Evolutionary conservation across 2,888 invertebrate species (phyloP).

Genomic region (Cetonia aurata): DNA sequence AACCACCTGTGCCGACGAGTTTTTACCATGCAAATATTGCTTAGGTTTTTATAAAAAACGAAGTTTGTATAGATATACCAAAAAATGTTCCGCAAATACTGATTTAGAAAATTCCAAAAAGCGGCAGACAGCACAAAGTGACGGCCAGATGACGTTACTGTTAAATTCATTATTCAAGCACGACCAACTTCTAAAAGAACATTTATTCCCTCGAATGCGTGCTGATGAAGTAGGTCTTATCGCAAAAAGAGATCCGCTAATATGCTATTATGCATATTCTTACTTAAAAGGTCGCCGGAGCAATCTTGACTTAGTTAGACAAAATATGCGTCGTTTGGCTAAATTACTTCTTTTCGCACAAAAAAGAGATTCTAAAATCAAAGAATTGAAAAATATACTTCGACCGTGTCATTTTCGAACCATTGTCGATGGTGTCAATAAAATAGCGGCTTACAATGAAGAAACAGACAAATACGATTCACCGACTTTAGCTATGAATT

Average conservation of each 20-base stretch:
- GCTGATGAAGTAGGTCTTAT: slow-evolving; percentile 46
- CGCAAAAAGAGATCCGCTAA: slow-evolving; percentile 47
- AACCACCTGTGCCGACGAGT: too few species aligned
- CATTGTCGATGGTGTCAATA: slow-evolving; percentile 49
- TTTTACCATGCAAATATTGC: slow-evolving; percentile 43
- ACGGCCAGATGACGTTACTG: slow-evolving; percentile 47
- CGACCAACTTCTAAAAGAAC: slow-evolving; percentile 45
- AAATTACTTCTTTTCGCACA: too few species aligned
- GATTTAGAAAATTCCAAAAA: slow-evolving; percentile 28
- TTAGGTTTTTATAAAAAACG: slow-evolving; percentile 45
- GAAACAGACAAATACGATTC: slow-evolving; percentile 52
- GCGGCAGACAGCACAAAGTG: slow-evolving; percentile 45
- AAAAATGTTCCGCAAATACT: slow-evolving; percentile 40
- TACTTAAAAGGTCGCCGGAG: slow-evolving; percentile 50
- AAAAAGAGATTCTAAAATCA: slow-evolving; percentile 45
- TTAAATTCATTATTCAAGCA: slow-evolving; percentile 42
- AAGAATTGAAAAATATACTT: slow-evolving; percentile 49
- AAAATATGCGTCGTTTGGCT: slow-evolving; percentile 48
- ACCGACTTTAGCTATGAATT: slow-evolving; percentile 53
- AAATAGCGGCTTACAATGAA: slow-evolving; percentile 49
- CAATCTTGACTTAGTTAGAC: slow-evolving; percentile 49
- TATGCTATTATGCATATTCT: slow-evolving; percentile 49
- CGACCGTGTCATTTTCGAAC: slow-evolving; percentile 47
- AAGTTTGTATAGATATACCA: slow-evolving; percentile 43
- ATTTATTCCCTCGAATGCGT: slow-evolving; percentile 49